A percentile compares a stretch with the other conserved stretches of the same genome.
Evolutionary conservation across 1,140 invertebrate genomes (phyloP).

Genomic region (Neoseiulus cucumeris): DNA sequence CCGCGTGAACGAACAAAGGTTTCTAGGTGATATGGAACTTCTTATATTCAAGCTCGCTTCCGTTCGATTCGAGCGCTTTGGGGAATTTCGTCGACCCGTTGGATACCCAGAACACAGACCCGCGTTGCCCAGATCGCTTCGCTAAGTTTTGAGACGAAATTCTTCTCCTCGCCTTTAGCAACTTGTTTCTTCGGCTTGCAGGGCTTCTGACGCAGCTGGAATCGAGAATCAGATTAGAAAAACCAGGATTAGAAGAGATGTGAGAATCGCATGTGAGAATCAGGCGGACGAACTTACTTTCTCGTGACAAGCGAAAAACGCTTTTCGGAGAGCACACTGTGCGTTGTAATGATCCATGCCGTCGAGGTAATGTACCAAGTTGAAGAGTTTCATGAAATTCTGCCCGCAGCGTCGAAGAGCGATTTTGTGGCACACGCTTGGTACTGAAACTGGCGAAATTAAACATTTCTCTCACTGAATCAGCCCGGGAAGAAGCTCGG

Average conservation of each 20-base stretch:
- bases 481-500: too few relatives aligned
- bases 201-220: background rate
- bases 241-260: background rate
- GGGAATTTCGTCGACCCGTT: background rate
- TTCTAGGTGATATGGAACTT: too few relatives aligned
- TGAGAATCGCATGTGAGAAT: too few relatives aligned
- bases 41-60: too few relatives aligned
- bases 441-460: background rate
- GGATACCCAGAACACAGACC: background rate
- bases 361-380: background rate
- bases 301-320: slow-evolving; percentile 3
- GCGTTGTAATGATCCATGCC: slow-evolving; percentile 9
- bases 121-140: background rate
- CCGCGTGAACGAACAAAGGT: too few relatives aligned
- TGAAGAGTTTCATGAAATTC: slow-evolving; percentile 7
- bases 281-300: background rate
- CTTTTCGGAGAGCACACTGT: background rate
- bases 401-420: background rate
- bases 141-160: background rate
- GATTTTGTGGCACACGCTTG: background rate
- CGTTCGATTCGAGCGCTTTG: too few relatives aligned
- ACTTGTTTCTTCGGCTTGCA: background rate
- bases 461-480: too few relatives aligned
- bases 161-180: background rate
- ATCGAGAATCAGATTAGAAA: background rate